Conservation (phyloP, 2,113 vertebrate genomes). For the Spheniscus mendiculus region DNA sequence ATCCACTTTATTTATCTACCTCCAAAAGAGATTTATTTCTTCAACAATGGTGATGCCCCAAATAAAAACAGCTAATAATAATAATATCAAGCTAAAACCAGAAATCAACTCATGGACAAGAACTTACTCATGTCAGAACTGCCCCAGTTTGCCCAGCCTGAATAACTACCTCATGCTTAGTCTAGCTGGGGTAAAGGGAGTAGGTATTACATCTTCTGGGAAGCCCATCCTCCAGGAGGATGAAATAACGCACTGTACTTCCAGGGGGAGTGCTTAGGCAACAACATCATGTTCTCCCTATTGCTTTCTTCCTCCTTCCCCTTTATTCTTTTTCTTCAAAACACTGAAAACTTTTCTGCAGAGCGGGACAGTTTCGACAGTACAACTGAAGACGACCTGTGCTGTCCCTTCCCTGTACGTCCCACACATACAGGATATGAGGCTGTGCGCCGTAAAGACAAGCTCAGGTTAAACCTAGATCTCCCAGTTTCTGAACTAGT, state of each 20-base stretch:
- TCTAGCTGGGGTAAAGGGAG: background rate
- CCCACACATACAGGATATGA: background rate
- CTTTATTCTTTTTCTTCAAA: background rate
- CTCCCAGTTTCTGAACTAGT: background rate
- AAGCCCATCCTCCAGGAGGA: background rate
- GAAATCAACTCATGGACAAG: background rate
- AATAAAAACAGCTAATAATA: background rate
- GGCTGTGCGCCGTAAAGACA: accelerated
- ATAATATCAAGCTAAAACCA: background rate
- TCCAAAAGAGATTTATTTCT: background rate
- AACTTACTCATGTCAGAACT: background rate
- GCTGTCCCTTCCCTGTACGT: background rate
- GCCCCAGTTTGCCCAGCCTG: background rate
- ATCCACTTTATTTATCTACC: background rate
- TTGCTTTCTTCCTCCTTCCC: background rate
- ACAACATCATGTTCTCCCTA: background rate
- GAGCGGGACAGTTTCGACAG: background rate
- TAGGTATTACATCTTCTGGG: background rate
- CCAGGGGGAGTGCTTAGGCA: background rate
- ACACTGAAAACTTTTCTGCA: background rate
- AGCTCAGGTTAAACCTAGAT: background rate
- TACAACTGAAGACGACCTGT: background rate
- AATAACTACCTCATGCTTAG: background rate
- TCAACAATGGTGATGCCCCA: background rate
- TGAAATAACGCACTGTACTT: background rate